Evolutionary conservation across 2,113 vertebrate species (phyloP), one percentile per base, ranked within the genome.

Genomic region (Delphinapterus leucas): DNA sequence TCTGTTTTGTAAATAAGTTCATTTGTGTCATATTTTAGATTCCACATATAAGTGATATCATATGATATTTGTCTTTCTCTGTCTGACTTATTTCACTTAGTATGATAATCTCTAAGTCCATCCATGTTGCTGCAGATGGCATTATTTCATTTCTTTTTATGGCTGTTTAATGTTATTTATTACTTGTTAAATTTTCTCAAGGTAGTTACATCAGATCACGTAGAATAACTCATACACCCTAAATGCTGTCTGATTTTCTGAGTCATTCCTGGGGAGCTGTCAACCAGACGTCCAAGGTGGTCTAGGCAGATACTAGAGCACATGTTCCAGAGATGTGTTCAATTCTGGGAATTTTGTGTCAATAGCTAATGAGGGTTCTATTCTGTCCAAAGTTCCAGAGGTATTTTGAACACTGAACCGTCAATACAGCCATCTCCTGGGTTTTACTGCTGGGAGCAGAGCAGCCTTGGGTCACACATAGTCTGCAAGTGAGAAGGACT

Each of bases 371-470:
- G n/a, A 49, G 5, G 1, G 10, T 8, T 79, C 18, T 23, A 0
- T 41, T 81, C 36, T 60, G 36, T 23, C 33, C 33, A 53, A 55
- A 44, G 28, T 55, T 79, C 60, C 21, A 60, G 20, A 53, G 33
- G 3, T 58, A 41, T 38, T 92, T 44, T 33, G 41, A 49, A 44
- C 6, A 55, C 53, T 0, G 20, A 68, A 17, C 15, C 71, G 47
- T 41, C 53, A 26, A 23, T n/a, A 55, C 15, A 53, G 8, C 23
- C 26, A 23, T 8, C n/a, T 77, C 41, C 38, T 61, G 41, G 21
- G 41, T 20, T 21, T 38, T 73, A 6, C 26, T 65, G 2, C 8
- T 0, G 4, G 4, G 38, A 61, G 5, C 3, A n/a, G 0, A 4
- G 12, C 21, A 6, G 4, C 61, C 88, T 38, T 5, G 10, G 23